Evolutionary conservation across 2,888 invertebrate genomes (phyloP), one percentile per base, ranked within the genome.

Genomic region (Lucinisca nassula): DNA sequence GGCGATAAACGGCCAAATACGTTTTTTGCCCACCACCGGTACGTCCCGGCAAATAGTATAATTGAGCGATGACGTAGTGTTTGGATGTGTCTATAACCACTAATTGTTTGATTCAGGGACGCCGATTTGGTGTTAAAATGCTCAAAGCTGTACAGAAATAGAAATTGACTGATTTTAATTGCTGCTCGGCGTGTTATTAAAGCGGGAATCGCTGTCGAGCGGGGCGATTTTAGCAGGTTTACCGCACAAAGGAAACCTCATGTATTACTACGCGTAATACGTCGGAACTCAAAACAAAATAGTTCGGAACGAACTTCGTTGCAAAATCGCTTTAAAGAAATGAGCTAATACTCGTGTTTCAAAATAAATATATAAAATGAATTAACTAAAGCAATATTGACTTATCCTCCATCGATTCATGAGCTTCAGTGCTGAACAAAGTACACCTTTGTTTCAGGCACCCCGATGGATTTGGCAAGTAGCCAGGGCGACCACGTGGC

Each of bases 401-500:
- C 6, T 27, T 61, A 10, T 6, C 61, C 51, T 51, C 8, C 3
- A 51, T 4, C 21, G 51, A 51, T 21, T 51, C 21, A 14, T n/a
- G 51, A 3, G 8, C 4, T 61, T 61, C 10, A 27, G 30, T 61
- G 27, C 30, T 30, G 27, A 30, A 61, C 61, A 24, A 61, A 30
- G 30, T 61, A 4, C 27, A 24, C 61, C 61, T 24, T 24, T 24
- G 30, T 30, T 61, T 61, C 61, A 61, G 61, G 61, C 61, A 17
- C 30, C 21, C 30, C 3, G 27, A 61, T 61, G 61, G 61, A 61
- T 61, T 61, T 61, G 61, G 61, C 61, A 30, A 17, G 30, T 30
- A 17, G 61, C 61, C 61, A 61, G 61, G 61, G 61, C 61, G 61
- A 61, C 61, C 61, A 61, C 61, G 61, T 61, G 61, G 61, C 8